These are phyloP conservation scores for Metopolophium dirhodum DNA, from an alignment of 1,140 invertebrate species.

Conservation along the genomic window DNA sequence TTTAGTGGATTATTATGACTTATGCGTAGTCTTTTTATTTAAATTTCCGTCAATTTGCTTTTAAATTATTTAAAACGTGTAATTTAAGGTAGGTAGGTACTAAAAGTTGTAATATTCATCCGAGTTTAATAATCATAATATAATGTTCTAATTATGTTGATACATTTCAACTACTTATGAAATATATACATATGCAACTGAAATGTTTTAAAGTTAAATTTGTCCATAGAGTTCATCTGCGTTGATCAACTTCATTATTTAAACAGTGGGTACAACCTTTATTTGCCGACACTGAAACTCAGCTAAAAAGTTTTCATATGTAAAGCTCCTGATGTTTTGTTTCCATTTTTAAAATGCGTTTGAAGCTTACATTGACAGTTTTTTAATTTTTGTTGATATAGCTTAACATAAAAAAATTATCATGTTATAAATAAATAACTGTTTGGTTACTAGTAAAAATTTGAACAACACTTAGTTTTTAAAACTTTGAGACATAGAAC, in stretches of 20 bases:
- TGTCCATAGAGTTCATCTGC: neutral
- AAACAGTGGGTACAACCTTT: neutral
- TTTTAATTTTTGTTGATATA: conserved; percentile 11
- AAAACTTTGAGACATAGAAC: neutral
- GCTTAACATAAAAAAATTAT: neutral
- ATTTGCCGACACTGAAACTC: neutral
- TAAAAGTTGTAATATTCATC: neutral
- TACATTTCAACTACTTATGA: neutral
- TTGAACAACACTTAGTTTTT: neutral
- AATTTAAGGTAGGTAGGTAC: neutral
- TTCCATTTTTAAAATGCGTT: neutral
- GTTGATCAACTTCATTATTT: neutral
- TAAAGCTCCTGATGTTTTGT: neutral
- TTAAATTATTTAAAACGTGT: neutral
- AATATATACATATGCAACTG: neutral
- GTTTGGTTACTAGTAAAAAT: neutral
- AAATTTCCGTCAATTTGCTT: neutral
- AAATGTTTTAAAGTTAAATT: conserved; percentile 17
- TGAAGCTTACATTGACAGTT: neutral
- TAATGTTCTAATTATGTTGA: neutral
- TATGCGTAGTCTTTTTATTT: neutral
- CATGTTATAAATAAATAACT: neutral
- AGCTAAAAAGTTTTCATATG: neutral
- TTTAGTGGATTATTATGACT: neutral
- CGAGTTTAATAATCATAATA: neutral